These are phyloP conservation scores for Oryctes rhinoceros DNA, from an alignment of 1,140 invertebrate genomes.

Conservation along the genomic window DNA sequence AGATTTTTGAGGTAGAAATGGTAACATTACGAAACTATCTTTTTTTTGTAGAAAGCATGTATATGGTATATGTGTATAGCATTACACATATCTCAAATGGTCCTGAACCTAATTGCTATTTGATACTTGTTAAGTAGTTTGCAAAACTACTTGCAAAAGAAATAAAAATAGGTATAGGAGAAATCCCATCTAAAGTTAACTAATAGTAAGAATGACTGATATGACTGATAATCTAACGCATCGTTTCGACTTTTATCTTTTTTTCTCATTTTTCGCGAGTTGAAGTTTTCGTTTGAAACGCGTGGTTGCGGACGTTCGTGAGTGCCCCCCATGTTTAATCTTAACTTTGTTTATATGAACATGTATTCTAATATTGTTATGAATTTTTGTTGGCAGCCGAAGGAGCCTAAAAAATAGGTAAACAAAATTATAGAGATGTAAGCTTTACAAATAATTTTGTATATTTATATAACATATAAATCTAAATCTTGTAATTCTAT, in stretches of 20 bases:
- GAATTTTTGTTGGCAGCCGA: constrained; percentile 61
- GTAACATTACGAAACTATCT: too few species aligned
- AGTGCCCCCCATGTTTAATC: constrained; percentile 12
- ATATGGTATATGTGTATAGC: too few species aligned
- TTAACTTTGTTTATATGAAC: constrained; percentile 41
- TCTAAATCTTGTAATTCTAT: not conserved
- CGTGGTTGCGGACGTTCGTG: not conserved
- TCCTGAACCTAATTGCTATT: too few species aligned
- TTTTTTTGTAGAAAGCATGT: too few species aligned
- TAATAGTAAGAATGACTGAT: too few species aligned
- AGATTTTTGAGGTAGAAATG: too few species aligned
- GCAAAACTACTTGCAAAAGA: too few species aligned
- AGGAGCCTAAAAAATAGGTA: constrained; percentile 59
- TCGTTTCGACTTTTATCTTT: not conserved
- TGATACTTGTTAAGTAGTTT: too few species aligned
- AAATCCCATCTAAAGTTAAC: too few species aligned
- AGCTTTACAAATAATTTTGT: constrained; percentile 55
- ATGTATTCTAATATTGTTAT: constrained; percentile 57
- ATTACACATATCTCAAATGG: too few species aligned
- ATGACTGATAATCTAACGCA: constrained; percentile 26
- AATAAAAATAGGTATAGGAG: too few species aligned
- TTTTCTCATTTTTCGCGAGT: not conserved
- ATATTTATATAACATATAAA: constrained; percentile 40
- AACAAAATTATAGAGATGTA: constrained; percentile 58
- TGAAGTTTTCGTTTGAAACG: not conserved